Evolutionary conservation across 2,797 vertebrate species (phyloP).

Genomic region (Amphiprion clarkii): DNA sequence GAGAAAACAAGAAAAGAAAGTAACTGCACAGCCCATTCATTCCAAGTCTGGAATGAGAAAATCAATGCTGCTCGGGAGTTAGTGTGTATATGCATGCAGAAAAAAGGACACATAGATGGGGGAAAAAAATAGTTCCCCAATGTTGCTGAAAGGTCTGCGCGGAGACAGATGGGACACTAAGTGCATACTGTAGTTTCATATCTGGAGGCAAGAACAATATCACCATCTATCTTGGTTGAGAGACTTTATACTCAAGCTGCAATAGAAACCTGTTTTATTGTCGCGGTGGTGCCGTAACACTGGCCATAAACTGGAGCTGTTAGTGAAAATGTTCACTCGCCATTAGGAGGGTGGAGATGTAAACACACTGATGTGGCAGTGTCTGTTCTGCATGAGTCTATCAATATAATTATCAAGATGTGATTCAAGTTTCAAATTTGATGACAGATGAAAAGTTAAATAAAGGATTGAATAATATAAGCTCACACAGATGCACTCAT

Average conservation of each 20-base stretch:
- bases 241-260: conserved; percentile 49
- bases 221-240: conserved; percentile 64
- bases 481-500: too few species aligned
- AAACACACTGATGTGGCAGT: conserved; percentile 32
- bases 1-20: conserved; percentile 25
- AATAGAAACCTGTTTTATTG: conserved; percentile 60
- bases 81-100: conserved; percentile 18
- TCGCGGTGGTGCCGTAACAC: conserved; percentile 33
- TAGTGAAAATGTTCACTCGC: conserved; percentile 42
- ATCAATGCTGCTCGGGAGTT: conserved; percentile 13
- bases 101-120: conserved; percentile 31
- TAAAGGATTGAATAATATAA: too few species aligned
- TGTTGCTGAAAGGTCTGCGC: conserved; percentile 42
- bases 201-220: conserved; percentile 57
- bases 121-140: conserved; percentile 3
- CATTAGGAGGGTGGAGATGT: conserved; percentile 40
- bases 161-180: conserved; percentile 61
- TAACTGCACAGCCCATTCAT: conserved; percentile 35
- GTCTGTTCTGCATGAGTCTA: conserved; percentile 19
- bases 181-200: conserved; percentile 60
- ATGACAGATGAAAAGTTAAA: too few species aligned
- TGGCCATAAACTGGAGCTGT: conserved; percentile 55
- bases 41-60: conserved; percentile 36
- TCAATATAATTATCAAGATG: not conserved
- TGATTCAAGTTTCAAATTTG: not conserved